These are phyloP conservation scores for Loxodonta africana DNA, from an alignment of 2,113 vertebrate species.

Conservation along the genomic window DNA sequence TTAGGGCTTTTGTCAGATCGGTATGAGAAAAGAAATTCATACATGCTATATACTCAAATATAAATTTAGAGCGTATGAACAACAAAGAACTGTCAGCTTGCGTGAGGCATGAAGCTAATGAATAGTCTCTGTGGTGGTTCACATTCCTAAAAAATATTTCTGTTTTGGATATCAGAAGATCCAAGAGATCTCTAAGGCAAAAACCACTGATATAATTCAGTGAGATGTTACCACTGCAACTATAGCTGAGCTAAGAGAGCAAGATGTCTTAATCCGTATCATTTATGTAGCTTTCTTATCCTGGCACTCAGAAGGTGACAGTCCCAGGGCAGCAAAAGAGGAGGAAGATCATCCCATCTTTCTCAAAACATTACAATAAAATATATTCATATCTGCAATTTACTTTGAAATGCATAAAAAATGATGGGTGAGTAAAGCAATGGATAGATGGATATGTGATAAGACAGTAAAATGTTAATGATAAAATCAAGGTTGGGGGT, in stretches of 20 bases:
- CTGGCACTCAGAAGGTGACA: background rate
- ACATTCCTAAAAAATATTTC: conserved; percentile 52
- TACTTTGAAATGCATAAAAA: background rate
- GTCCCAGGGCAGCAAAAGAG: background rate
- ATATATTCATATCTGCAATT: background rate
- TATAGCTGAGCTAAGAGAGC: background rate
- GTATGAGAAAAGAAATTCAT: conserved; percentile 52
- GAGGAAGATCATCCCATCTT: background rate
- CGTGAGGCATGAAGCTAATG: background rate
- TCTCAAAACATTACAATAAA: conserved; percentile 39
- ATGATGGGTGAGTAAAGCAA: background rate
- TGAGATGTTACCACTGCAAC: conserved; percentile 48
- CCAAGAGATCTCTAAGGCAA: conserved; percentile 60
- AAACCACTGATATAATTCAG: conserved; percentile 49
- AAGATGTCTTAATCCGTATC: conserved; percentile 45
- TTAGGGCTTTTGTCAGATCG: conserved; percentile 65
- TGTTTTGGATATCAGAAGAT: conserved; percentile 48
- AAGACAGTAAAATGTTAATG: background rate
- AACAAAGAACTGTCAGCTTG: conserved; percentile 33
- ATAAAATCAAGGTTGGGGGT: background rate
- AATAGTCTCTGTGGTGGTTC: conserved; percentile 21
- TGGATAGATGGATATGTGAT: background rate
- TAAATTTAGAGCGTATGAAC: conserved; percentile 55
- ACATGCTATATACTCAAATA: conserved; percentile 2
- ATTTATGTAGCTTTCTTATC: conserved; percentile 33